Conservation (phyloP, 64 coral and sea anemone genomes). For the Stichodactyla helianthus region DNA sequence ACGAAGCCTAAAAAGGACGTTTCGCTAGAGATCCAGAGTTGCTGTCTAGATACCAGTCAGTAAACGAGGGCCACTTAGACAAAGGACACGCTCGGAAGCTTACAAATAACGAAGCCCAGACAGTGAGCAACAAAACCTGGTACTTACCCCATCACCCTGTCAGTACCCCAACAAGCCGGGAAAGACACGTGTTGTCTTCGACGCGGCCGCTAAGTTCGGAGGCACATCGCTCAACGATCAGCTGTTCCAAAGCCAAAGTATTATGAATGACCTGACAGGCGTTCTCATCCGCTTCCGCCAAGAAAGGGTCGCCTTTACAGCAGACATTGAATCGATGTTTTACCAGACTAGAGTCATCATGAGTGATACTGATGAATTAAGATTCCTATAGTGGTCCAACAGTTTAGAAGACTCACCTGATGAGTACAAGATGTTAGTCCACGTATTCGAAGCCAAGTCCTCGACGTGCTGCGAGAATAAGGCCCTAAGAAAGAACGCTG, state of each 20-base stretch:
- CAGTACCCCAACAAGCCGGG: too few species aligned
- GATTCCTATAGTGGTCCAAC: conserved; percentile 24
- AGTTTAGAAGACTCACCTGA: neutral
- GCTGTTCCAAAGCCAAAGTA: conserved; percentile 28
- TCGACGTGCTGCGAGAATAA: neutral
- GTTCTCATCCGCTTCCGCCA: conserved; percentile 1
- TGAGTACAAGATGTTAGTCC: conserved; percentile 1
- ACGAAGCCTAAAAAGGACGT: too few species aligned
- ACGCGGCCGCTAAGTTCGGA: too few species aligned
- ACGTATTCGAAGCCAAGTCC: neutral
- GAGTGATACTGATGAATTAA: neutral
- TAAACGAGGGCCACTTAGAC: too few species aligned
- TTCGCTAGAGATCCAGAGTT: too few species aligned
- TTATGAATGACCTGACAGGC: conserved; percentile 29
- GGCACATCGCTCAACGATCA: conserved; percentile 10
- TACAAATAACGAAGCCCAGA: too few species aligned
- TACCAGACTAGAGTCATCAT: neutral
- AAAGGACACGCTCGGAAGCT: too few species aligned
- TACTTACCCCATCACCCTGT: too few species aligned
- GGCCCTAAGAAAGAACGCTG: neutral
- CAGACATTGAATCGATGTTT: conserved; percentile 20
- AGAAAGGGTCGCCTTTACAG: neutral
- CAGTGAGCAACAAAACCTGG: too few species aligned
- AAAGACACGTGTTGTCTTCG: conserved; percentile 40
- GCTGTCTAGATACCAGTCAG: too few species aligned